Evolutionary conservation across 2,888 invertebrate species (phyloP), one percentile per base, ranked within the genome.

Genomic region (Polydrusus tereticollis): DNA sequence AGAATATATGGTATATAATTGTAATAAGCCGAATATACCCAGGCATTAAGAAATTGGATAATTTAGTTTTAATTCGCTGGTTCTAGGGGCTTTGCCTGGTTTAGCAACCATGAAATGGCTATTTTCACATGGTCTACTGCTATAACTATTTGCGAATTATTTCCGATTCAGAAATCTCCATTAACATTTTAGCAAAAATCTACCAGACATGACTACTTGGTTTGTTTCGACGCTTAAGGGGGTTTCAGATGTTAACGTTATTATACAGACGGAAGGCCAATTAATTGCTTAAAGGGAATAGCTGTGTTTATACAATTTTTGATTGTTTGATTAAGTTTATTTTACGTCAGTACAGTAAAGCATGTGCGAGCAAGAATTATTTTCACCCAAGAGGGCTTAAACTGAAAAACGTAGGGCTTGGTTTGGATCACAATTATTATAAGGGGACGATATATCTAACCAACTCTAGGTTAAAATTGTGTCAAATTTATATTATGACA

Each of bases 121-220:
- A 47, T 67, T 67, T 67, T 67, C 67, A 47, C 47, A 47, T 67
- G 62, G 67, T 33, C 29, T 58, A 33, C 59, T 67, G 67, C 33
- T 23, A 58, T 45, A n/a, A n/a, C n/a, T n/a, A 59, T 67, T 67
- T 59, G 67, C 67, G 47, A 59, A 67, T 67, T 47, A 38, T 67
- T 59, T 59, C 59, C 67, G 59, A 47, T 57, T 58, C 50, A 33
- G n/a, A 47, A 47, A 47, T 18, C 10, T 63, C 62, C 62, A 63
- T 63, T 47, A 64, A 14, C 45, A 29, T 47, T 59, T 29, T 18
- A 58, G 26, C 23, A 47, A 62, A 62, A 62, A 62, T 45, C 5
- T 12, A 45, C 18, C 18, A 62, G 47, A 62, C 47, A 47, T 20
- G 45, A 62, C 62, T 62, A 45, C 29, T 18, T 59, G 41, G 23